These are phyloP conservation scores for Hydropotes inermis DNA, from an alignment of 2,113 vertebrate genomes.

Conservation along the genomic window DNA sequence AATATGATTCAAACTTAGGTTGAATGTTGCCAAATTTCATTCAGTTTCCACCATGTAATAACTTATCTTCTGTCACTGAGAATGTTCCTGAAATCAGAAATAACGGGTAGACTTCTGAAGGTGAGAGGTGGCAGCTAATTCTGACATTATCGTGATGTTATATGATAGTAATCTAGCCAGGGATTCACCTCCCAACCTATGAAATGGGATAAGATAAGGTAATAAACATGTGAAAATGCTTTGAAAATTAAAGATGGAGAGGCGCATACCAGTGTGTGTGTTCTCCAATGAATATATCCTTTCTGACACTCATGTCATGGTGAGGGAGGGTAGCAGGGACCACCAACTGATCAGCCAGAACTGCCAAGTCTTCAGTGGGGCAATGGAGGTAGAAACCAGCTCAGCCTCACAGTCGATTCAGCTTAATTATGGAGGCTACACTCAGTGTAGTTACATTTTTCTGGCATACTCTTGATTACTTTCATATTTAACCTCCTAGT, in stretches of 20 bases:
- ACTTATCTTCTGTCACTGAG: background rate
- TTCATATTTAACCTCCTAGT: background rate
- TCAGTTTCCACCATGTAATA: background rate
- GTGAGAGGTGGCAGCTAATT: background rate
- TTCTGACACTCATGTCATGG: background rate
- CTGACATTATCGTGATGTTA: background rate
- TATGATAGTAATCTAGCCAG: background rate
- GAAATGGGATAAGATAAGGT: background rate
- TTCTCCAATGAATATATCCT: background rate
- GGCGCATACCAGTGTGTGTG: too few relatives aligned
- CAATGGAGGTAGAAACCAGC: too few relatives aligned
- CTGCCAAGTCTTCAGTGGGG: accelerated
- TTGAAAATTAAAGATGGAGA: background rate
- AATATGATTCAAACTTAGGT: background rate
- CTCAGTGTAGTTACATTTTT: background rate
- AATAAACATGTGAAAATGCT: background rate
- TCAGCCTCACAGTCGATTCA: accelerated
- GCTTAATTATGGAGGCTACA: too few relatives aligned
- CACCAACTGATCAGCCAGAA: background rate
- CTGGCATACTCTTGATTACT: background rate
- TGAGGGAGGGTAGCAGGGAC: too few relatives aligned
- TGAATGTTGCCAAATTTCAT: background rate
- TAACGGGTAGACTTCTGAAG: background rate
- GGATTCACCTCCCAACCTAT: background rate
- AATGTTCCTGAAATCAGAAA: background rate